These are phyloP conservation scores for Sarcophaga variegata DNA, from an alignment of 2,888 invertebrate species.

Conservation along the genomic window DNA sequence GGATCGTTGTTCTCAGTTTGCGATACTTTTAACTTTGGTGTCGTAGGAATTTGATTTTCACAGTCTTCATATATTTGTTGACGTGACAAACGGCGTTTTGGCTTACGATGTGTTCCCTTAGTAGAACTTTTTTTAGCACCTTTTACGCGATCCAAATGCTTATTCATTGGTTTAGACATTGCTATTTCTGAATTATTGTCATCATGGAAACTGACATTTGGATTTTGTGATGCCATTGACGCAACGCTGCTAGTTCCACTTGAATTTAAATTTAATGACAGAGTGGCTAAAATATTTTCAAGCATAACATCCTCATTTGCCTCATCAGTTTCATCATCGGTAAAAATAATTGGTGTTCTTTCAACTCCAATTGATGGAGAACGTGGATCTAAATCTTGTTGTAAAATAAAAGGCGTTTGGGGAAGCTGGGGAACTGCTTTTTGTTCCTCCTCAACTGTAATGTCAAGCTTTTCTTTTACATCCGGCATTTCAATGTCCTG, in stretches of 20 bases:
- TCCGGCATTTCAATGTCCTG: conserved; percentile 37
- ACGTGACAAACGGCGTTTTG: conserved; percentile 65
- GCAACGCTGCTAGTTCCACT: conserved; percentile 75
- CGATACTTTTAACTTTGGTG: conserved; percentile 65
- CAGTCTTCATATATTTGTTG: conserved; percentile 76
- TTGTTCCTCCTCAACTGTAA: neutral
- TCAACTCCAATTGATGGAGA: conserved; percentile 79
- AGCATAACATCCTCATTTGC: conserved; percentile 77
- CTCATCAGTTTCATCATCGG: conserved; percentile 74
- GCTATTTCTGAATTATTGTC: neutral
- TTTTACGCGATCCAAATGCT: conserved; percentile 78
- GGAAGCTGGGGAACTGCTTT: conserved; percentile 6
- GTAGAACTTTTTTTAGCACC: conserved; percentile 68
- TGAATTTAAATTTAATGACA: conserved; percentile 76
- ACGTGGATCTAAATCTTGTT: conserved; percentile 77
- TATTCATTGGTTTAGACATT: conserved; percentile 63
- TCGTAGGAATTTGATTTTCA: conserved; percentile 66
- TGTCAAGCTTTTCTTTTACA: neutral
- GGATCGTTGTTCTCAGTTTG: conserved; percentile 23
- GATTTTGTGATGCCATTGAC: conserved; percentile 65
- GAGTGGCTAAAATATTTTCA: conserved; percentile 77
- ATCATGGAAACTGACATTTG: conserved; percentile 22
- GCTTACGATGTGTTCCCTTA: conserved; percentile 70
- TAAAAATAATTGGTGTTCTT: conserved; percentile 79
- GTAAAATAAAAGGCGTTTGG: conserved; percentile 60